Percentiles rank a stretch among this genome's conserved stretches.
Evolutionary conservation across 2,888 invertebrate genomes (phyloP).

Genomic region (Microdon myrmicae): DNA sequence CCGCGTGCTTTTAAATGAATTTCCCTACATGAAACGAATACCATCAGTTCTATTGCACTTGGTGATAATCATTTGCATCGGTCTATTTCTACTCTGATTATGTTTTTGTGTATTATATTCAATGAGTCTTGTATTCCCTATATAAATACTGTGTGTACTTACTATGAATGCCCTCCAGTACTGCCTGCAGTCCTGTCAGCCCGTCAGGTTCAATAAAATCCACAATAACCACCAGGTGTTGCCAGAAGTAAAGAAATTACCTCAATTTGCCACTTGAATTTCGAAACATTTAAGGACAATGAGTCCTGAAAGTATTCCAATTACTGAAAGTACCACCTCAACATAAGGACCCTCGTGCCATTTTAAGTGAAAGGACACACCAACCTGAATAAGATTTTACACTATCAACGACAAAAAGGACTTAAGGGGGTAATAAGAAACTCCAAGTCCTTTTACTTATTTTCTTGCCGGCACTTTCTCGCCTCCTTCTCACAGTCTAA

Average conservation of each 20-base stretch:
- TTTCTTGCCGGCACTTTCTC: constrained; percentile 6
- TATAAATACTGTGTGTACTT: too few species aligned
- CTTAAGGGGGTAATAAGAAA: constrained; percentile 49
- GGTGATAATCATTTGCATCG: too few species aligned
- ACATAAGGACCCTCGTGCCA: constrained; percentile 6
- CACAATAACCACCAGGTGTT: constrained; percentile 31
- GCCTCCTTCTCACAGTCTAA: constrained; percentile 28
- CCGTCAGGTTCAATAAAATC: too few species aligned
- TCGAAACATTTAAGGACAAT: constrained; percentile 44
- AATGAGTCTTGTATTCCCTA: too few species aligned
- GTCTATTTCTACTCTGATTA: too few species aligned
- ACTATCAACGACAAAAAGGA: constrained; percentile 43
- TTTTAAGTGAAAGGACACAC: constrained; percentile 24
- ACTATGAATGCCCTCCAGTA: too few species aligned
- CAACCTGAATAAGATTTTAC: constrained; percentile 36
- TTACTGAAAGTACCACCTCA: constrained; percentile 47
- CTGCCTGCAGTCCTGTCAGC: too few species aligned
- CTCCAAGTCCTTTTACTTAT: constrained; percentile 32
- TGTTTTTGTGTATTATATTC: too few species aligned
- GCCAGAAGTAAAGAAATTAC: constrained; percentile 32
- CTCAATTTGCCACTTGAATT: constrained; percentile 50
- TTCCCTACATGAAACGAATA: too few species aligned
- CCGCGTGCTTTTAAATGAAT: too few species aligned
- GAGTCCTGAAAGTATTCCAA: constrained; percentile 46
- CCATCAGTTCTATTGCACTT: too few species aligned